These are phyloP conservation scores for Spodoptera picta DNA, from an alignment of 2,888 invertebrate species.

Conservation along the genomic window DNA sequence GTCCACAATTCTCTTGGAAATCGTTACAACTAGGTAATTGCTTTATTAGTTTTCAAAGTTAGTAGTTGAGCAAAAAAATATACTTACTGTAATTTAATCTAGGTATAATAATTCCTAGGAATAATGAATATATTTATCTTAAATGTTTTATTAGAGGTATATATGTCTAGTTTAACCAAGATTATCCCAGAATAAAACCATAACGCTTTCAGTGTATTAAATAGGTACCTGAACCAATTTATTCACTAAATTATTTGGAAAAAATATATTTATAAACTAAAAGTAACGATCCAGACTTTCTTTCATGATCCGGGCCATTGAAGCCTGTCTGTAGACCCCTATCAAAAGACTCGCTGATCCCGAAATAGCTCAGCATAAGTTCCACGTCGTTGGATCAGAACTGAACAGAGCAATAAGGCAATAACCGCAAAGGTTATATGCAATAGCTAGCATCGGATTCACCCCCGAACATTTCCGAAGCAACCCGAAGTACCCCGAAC, in stretches of 20 bases:
- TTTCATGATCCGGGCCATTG: slow-evolving; percentile 16
- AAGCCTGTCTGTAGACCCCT: slow-evolving; percentile 17
- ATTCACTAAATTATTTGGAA: too few relatives aligned
- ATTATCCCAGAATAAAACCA: too few relatives aligned
- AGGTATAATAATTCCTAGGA: too few relatives aligned
- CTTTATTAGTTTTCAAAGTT: slow-evolving; percentile 5
- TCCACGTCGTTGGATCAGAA: slow-evolving; percentile 49
- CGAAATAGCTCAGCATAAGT: slow-evolving; percentile 54
- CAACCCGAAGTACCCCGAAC: slow-evolving; percentile 45
- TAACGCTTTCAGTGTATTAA: too few relatives aligned
- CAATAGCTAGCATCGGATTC: slow-evolving; percentile 51
- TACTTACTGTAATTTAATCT: too few relatives aligned
- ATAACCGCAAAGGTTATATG: slow-evolving; percentile 59
- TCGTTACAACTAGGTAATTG: slow-evolving; percentile 5
- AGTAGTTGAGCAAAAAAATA: too few relatives aligned
- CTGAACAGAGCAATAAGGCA: slow-evolving; percentile 58
- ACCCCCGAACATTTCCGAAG: slow-evolving; percentile 48
- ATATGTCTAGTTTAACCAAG: too few relatives aligned
- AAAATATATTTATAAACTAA: not conserved
- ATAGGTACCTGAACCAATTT: too few relatives aligned
- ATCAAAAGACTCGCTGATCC: slow-evolving; percentile 55
- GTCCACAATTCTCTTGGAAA: slow-evolving; percentile 9
- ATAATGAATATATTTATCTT: too few relatives aligned
- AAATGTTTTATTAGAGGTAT: too few relatives aligned
- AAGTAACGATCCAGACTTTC: not conserved